A percentile compares a stretch with the other conserved stretches of the same genome.
phyloP scores from a whole-genome alignment of 2,888 invertebrate genomes.

The Hydriomena furcata region DNA sequence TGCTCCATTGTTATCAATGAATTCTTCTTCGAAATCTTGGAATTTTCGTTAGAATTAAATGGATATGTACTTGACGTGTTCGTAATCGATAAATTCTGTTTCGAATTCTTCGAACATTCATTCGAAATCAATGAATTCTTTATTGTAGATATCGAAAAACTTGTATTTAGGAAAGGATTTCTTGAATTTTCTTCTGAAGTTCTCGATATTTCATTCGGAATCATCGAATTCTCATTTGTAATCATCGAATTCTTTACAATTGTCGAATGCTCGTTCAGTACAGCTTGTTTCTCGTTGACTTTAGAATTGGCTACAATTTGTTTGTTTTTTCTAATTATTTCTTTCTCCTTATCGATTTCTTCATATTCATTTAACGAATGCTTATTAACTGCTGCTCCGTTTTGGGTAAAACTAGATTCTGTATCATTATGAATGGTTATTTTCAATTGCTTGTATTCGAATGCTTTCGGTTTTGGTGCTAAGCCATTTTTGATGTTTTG shows the following conservation, averaged over 20 bases:
- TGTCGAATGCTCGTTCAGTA: neutral
- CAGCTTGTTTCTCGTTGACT: neutral
- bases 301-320: neutral
- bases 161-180: no score
- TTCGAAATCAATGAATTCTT: neutral
- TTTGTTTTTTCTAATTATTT: conserved; percentile 2
- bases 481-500: conserved; percentile 43
- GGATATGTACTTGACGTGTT: no score
- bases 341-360: conserved; percentile 8
- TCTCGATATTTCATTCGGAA: neutral
- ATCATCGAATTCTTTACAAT: no score
- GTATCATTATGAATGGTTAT: conserved; percentile 27
- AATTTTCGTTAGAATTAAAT: neutral
- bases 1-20: neutral
- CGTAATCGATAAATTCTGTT: no score
- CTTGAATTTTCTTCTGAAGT: neutral
- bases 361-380: neutral
- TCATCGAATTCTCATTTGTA: neutral
- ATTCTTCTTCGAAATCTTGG: neutral
- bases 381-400: neutral
- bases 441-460: conserved; percentile 11
- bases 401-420: neutral
- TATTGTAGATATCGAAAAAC: neutral
- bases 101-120: neutral
- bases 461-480: conserved; percentile 16